Evolutionary conservation across 2,113 vertebrate genomes (phyloP).

Genomic region (human (Homo sapiens)): DNA sequence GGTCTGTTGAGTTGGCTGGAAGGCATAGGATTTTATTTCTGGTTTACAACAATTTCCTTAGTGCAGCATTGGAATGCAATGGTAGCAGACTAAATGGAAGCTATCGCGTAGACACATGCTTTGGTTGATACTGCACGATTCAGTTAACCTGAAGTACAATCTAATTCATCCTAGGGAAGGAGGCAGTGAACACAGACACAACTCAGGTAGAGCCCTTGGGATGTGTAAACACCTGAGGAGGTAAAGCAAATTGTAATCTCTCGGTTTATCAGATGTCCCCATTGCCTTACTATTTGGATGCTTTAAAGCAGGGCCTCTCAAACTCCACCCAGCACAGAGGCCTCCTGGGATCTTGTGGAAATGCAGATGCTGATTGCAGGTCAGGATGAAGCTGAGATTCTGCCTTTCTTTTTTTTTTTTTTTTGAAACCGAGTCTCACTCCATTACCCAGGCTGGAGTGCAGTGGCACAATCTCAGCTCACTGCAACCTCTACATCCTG

Average conservation of each 20-base stretch:
- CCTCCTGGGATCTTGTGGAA: accelerated
- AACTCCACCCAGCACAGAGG: accelerated
- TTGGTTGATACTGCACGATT: accelerated
- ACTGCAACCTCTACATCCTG: too few relatives aligned
- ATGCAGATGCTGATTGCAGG: too few relatives aligned
- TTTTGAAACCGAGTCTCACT: too few relatives aligned
- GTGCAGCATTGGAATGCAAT: accelerated
- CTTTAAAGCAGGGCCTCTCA: background rate
- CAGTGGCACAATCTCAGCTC: too few relatives aligned
- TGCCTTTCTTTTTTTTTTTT: too few relatives aligned
- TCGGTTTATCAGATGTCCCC: background rate
- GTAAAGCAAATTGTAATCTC: background rate
- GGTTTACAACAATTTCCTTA: background rate
- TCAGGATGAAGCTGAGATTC: background rate
- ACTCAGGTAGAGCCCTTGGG: accelerated
- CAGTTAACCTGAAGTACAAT: accelerated
- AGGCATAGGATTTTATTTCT: too few relatives aligned
- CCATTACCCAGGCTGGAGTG: too few relatives aligned
- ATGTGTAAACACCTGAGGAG: accelerated
- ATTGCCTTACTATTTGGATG: accelerated
- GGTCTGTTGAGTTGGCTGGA: too few relatives aligned
- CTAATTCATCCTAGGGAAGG: background rate
- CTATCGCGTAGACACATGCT: accelerated
- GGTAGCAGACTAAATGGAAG: accelerated
- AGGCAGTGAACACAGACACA: accelerated